Percentiles rank a stretch among this genome's conserved stretches.
Evolutionary conservation across 2,888 invertebrate species (phyloP).

Genomic region (Lamproptera curius): DNA sequence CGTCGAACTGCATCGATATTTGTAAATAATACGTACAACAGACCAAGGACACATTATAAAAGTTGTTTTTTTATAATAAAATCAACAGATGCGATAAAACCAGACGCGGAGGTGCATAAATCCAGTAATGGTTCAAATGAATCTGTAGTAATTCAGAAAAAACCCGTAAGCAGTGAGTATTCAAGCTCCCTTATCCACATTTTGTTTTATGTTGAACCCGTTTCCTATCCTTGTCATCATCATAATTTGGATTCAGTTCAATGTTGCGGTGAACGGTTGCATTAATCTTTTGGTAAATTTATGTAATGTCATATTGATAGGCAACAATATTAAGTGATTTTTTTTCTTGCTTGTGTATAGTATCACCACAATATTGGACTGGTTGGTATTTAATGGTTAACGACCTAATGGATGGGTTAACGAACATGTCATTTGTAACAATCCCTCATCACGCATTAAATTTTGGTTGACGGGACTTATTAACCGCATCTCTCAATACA

Average conservation of each 20-base stretch:
- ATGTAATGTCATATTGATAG: background rate
- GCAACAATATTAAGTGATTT: background rate
- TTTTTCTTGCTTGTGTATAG: background rate
- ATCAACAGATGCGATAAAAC: constrained; percentile 70
- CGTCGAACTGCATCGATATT: constrained; percentile 29
- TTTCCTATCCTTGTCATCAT: constrained; percentile 38
- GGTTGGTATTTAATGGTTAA: constrained; percentile 13
- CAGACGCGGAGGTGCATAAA: constrained; percentile 70
- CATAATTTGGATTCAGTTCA: constrained; percentile 39
- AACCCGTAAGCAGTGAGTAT: constrained; percentile 71
- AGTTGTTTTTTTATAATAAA: constrained; percentile 63
- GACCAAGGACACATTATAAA: constrained; percentile 43
- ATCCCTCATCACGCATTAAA: background rate
- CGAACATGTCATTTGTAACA: background rate
- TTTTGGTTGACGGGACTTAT: constrained; percentile 40
- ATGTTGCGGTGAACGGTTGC: constrained; percentile 23
- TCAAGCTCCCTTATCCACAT: constrained; percentile 41
- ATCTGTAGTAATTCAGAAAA: constrained; percentile 61
- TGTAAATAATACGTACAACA: constrained; percentile 31
- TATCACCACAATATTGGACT: constrained; percentile 18
- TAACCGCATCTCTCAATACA: constrained; percentile 37
- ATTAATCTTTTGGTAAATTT: background rate
- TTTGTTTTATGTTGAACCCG: constrained; percentile 38
- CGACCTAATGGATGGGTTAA: too few relatives aligned
- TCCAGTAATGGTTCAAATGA: constrained; percentile 59